phyloP scores from a whole-genome alignment of 1,140 invertebrate species.

The Danaus melanippus region DNA sequence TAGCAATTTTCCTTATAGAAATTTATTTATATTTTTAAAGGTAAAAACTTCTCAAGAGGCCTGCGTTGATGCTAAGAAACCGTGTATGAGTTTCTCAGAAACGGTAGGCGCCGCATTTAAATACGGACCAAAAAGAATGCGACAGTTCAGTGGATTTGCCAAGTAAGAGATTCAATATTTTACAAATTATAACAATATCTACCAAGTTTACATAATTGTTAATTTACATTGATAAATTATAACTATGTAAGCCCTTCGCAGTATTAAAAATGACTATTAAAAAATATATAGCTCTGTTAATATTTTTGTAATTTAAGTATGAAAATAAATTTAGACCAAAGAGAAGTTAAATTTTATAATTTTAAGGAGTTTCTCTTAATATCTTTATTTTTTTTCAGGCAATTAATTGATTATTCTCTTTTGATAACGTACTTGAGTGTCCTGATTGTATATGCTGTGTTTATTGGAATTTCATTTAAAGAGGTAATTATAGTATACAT shows the following conservation, averaged over 20 bases:
- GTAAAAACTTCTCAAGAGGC: conserved; percentile 80
- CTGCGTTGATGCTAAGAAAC: conserved; percentile 76
- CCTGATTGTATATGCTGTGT: conserved; percentile 83
- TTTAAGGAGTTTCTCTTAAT: conserved; percentile 3
- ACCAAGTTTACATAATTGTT: too few relatives aligned
- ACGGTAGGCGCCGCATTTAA: conserved; percentile 84
- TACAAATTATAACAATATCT: too few relatives aligned
- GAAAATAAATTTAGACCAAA: background rate
- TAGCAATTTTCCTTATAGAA: background rate
- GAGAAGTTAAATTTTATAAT: too few relatives aligned
- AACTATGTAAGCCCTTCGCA: too few relatives aligned
- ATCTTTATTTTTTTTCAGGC: conserved; percentile 53
- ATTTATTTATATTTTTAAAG: conserved; percentile 62
- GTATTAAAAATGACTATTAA: too few relatives aligned
- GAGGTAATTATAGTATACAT: conserved; percentile 68
- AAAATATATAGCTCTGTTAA: too few relatives aligned
- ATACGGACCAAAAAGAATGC: conserved; percentile 76
- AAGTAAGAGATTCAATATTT: conserved; percentile 49
- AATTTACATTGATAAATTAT: too few relatives aligned
- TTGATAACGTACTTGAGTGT: conserved; percentile 80
- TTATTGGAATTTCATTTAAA: conserved; percentile 80
- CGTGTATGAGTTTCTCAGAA: conserved; percentile 82
- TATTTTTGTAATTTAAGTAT: background rate
- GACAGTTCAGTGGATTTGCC: conserved; percentile 74
- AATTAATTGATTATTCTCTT: conserved; percentile 77